Evolutionary conservation across 2,113 vertebrate species (phyloP).

Genomic region (Ploceus nigricollis): DNA sequence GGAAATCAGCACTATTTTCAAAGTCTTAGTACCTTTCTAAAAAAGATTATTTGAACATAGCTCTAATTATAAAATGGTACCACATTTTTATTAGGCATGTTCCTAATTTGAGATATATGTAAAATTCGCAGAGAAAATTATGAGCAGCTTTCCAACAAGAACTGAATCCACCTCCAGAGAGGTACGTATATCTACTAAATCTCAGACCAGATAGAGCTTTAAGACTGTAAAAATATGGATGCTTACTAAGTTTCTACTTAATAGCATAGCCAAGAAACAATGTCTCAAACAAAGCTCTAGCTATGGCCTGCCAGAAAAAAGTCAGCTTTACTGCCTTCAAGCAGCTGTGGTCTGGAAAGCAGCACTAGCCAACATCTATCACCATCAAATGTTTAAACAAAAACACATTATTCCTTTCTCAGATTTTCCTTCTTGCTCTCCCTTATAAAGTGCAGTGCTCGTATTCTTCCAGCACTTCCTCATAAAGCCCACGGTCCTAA

Average conservation of each 20-base stretch:
- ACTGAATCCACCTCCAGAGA: background rate
- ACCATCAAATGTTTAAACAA: background rate
- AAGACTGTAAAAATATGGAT: constrained; percentile 21
- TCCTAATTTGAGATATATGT: background rate
- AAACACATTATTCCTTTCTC: background rate
- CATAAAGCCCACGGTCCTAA: background rate
- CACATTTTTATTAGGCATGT: background rate
- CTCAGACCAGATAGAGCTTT: background rate
- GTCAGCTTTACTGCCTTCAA: constrained; percentile 25
- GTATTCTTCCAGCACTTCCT: background rate
- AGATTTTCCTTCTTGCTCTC: constrained; percentile 16
- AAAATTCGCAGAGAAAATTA: background rate
- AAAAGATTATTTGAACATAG: background rate
- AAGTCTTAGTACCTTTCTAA: background rate
- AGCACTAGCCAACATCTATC: constrained; percentile 5
- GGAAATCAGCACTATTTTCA: background rate
- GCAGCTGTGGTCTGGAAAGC: constrained; percentile 26
- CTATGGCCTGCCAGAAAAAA: constrained; percentile 34
- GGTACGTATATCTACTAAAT: background rate
- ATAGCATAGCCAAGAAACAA: background rate
- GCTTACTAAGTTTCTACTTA: constrained; percentile 29
- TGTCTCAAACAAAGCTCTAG: constrained; percentile 8
- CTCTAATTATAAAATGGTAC: background rate
- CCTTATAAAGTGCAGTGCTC: background rate
- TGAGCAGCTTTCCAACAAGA: background rate